Evolutionary conservation across 2,113 vertebrate genomes (phyloP), one percentile per base, ranked within the genome.

Genomic region (Tychaedon coryphoeus): DNA sequence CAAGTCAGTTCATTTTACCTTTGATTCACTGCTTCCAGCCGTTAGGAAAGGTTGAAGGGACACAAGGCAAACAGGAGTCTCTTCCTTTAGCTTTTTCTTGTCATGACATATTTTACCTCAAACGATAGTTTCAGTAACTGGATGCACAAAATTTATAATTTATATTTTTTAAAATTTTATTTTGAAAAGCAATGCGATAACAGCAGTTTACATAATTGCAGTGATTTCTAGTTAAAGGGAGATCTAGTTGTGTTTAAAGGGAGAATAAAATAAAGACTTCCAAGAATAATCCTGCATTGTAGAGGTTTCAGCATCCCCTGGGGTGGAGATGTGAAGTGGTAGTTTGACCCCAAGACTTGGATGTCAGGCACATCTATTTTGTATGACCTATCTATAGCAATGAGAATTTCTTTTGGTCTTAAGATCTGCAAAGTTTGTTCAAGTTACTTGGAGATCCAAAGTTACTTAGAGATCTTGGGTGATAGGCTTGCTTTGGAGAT

Each of bases 1-100:
- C 95, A 95, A 96, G 96, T 97, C 97, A 95, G 94, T 97, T 97
- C 94, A 29, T 90, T 93, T 97, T 97, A 97, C 96, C 94, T 96
- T 96, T 96, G 96, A 97, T 96, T 96, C 96, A 93, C 74, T 97
- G 97, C 92, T 85, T 96, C 90, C 31, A 91, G 8, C 72, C 10
- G 9, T 87, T 80, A 81, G 61, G 58, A 94, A 91, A 92, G 83
- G 90, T 85, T 78, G 70, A 86, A 94, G 53, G 79, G 71, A 57
- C 80, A 79, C 13, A 48, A 85, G 60, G 80, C 74, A 93, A 91
- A 82, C 51, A 61, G 2, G 16, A 78, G 28, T 66, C n/a, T 84
- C 29, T 86, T 94, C 61, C 61, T 71, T 58, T 62, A 66, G 20
- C 23, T 87, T 51, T 75, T 73, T 65, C 70, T 79, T 86, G 31